These are phyloP conservation scores for Lampris incognitus DNA, from an alignment of 2,113 vertebrate genomes.

Conservation along the genomic window DNA sequence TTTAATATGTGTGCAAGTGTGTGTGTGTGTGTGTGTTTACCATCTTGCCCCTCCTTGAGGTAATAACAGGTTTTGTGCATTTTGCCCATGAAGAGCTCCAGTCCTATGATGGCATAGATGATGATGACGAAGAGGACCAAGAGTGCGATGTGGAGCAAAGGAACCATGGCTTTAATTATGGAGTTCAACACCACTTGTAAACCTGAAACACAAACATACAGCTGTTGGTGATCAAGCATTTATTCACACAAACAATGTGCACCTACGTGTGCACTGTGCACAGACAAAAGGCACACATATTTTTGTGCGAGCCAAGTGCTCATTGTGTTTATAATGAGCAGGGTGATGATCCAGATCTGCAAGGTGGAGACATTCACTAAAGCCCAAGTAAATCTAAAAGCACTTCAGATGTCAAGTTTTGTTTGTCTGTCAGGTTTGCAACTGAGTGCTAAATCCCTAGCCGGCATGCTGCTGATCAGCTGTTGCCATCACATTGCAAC, in stretches of 20 bases:
- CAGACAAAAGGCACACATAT: too few relatives aligned
- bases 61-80: constrained; percentile 97
- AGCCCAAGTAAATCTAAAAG: too few relatives aligned
- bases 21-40: constrained; percentile 67
- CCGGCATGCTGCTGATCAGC: too few relatives aligned
- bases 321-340: too few relatives aligned
- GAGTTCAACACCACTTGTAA: constrained; percentile 99
- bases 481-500: too few relatives aligned
- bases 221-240: not conserved
- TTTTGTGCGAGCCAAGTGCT: too few relatives aligned
- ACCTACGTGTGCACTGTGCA: not conserved
- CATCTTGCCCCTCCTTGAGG: constrained; percentile 79
- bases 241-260: constrained; percentile 6
- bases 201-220: constrained; percentile 80
- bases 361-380: too few relatives aligned
- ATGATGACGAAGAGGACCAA: constrained; percentile 99
- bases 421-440: too few relatives aligned
- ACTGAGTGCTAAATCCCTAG: too few relatives aligned
- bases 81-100: constrained; percentile 99
- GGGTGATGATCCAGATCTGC: too few relatives aligned
- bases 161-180: constrained; percentile 99
- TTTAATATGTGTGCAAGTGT: constrained; percentile 27
- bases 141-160: constrained; percentile 96
- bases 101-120: constrained; percentile 98
- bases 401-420: too few relatives aligned